Evolutionary conservation across 2,797 vertebrate species (phyloP).

Genomic region (Mareca strepera): DNA sequence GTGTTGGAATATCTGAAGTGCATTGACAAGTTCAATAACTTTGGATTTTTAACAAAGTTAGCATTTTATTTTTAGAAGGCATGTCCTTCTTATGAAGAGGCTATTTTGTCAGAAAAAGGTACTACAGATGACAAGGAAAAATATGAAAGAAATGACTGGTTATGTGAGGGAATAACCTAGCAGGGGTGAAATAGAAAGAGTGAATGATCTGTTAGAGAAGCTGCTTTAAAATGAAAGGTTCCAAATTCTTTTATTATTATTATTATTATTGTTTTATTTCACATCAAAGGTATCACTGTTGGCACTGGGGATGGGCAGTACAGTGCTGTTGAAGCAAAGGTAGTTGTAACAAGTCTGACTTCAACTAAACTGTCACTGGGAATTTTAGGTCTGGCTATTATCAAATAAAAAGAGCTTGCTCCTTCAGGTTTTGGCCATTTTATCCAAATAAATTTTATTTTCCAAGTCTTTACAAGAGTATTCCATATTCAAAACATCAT

Average conservation of each 20-base stretch:
- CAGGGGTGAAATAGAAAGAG: background rate
- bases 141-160: background rate
- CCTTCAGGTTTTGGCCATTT: background rate
- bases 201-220: background rate
- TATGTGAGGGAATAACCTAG: background rate
- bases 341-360: background rate
- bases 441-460: background rate
- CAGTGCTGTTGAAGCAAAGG: background rate
- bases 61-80: background rate
- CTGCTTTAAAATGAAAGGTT: background rate
- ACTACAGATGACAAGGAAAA: background rate
- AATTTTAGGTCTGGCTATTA: background rate
- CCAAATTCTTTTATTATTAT: background rate
- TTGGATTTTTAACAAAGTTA: background rate
- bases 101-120: background rate
- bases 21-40: conserved; percentile 24
- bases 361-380: background rate
- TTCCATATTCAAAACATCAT: background rate
- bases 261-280: background rate
- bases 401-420: background rate
- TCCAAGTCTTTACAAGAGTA: background rate
- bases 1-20: conserved; percentile 49
- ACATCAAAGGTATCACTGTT: background rate
- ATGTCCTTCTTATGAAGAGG: background rate
- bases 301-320: background rate